phyloP scores from a whole-genome alignment of 2,888 invertebrate species.

The Ischnus inquisitorius region DNA sequence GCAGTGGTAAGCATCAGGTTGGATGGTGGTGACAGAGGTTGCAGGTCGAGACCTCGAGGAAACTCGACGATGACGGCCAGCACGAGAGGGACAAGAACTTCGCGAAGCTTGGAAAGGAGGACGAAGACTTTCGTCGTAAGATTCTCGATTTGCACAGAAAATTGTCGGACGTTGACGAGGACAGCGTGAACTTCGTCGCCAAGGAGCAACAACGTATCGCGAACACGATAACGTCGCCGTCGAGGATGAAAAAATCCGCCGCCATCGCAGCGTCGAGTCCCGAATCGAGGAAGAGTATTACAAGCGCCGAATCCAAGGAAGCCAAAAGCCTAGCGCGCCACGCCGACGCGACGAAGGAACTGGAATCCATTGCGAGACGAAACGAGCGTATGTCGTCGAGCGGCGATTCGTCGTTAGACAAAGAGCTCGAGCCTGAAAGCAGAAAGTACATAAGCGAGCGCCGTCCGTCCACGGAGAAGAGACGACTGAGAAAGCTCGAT shows the following conservation, averaged over 20 bases:
- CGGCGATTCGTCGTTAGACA: slow-evolving; percentile 67
- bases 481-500: slow-evolving; percentile 71
- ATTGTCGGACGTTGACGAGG: slow-evolving; percentile 72
- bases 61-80: slow-evolving; percentile 71
- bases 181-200: slow-evolving; percentile 41
- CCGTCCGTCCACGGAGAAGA: slow-evolving; percentile 67
- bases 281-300: slow-evolving; percentile 73
- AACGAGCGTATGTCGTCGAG: slow-evolving; percentile 66
- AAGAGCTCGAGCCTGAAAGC: slow-evolving; percentile 64
- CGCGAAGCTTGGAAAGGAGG: slow-evolving; percentile 81
- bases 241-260: slow-evolving; percentile 34
- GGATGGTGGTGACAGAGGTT: slow-evolving; percentile 85
- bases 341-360: slow-evolving; percentile 47
- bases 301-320: slow-evolving; percentile 39
- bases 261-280: slow-evolving; percentile 42
- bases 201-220: slow-evolving; percentile 20
- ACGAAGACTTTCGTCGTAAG: slow-evolving; percentile 83
- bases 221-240: slow-evolving; percentile 34
- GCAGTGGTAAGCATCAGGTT: slow-evolving; percentile 81
- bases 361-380: slow-evolving; percentile 64
- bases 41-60: slow-evolving; percentile 75
- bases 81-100: slow-evolving; percentile 79
- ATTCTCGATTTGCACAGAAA: slow-evolving; percentile 83
- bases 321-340: slow-evolving; percentile 45
- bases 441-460: slow-evolving; percentile 54